These are phyloP conservation scores for Lamellibrachia luymesi DNA, from an alignment of 1,140 invertebrate genomes.

Conservation along the genomic window DNA sequence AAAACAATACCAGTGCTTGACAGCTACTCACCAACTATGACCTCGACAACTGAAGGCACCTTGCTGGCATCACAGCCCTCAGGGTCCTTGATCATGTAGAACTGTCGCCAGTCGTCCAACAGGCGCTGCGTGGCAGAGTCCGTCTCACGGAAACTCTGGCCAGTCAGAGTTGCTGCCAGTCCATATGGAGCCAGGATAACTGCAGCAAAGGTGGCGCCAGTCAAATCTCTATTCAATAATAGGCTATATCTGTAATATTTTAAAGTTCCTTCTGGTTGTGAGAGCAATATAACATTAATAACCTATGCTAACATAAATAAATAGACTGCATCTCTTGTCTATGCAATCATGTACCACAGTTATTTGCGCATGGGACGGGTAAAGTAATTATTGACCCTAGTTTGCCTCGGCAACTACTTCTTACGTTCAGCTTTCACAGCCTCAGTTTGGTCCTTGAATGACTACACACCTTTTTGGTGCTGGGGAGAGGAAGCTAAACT, in stretches of 20 bases:
- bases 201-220: slow-evolving; percentile 49
- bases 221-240: background rate
- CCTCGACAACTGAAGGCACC: slow-evolving; percentile 70
- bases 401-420: too few species aligned
- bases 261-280: background rate
- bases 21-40: slow-evolving; percentile 65
- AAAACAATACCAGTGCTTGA: background rate
- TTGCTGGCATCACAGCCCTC: slow-evolving; percentile 39
- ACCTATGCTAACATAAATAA: too few species aligned
- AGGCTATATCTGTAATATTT: background rate
- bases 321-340: too few species aligned
- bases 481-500: too few species aligned
- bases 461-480: too few species aligned
- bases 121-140: slow-evolving; percentile 75
- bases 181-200: slow-evolving; percentile 94
- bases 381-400: too few species aligned
- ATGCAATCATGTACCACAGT: too few species aligned
- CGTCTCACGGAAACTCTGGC: slow-evolving; percentile 73
- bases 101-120: slow-evolving; percentile 89
- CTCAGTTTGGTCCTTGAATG: too few species aligned
- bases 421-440: too few species aligned
- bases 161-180: slow-evolving; percentile 84
- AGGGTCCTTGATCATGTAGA: slow-evolving; percentile 73
- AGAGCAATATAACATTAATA: background rate
- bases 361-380: too few species aligned